Evolutionary conservation across 2,113 vertebrate genomes (phyloP).

Genomic region (Psittacara wagleri): DNA sequence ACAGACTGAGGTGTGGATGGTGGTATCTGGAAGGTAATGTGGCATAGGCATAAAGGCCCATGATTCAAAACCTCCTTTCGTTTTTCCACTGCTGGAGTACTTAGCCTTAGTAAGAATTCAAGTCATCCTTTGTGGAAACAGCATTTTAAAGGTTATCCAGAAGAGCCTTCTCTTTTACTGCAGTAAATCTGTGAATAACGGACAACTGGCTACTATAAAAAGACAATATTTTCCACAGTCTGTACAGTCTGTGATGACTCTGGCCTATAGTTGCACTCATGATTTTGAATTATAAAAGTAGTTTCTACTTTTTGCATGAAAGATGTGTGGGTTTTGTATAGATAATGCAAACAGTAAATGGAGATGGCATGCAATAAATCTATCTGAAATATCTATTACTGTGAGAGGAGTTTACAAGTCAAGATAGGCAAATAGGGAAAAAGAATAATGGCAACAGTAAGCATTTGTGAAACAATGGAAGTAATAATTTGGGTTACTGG

Average conservation of each 20-base stretch:
- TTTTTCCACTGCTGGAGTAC: not conserved
- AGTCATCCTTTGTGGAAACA: not conserved
- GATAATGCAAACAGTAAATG: not conserved
- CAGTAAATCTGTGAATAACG: not conserved
- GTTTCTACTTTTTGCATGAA: not conserved
- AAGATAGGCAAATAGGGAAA: not conserved
- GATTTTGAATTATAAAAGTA: not conserved
- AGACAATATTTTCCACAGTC: not conserved
- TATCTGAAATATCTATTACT: not conserved
- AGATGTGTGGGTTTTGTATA: not conserved
- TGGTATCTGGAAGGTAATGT: not conserved
- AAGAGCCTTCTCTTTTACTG: not conserved
- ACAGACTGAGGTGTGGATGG: not conserved
- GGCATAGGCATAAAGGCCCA: not conserved
- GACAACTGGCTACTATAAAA: not conserved
- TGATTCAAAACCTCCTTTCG: not conserved
- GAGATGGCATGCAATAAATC: not conserved
- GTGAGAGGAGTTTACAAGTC: not conserved
- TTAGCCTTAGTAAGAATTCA: not conserved
- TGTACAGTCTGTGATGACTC: not conserved
- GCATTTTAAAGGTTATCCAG: constrained; percentile 6
- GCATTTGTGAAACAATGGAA: not conserved
- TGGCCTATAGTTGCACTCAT: not conserved
- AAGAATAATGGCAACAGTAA: not conserved
- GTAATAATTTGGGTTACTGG: not conserved